Evolutionary conservation across 2,797 vertebrate genomes (phyloP).

Genomic region (Anguilla megastoma): DNA sequence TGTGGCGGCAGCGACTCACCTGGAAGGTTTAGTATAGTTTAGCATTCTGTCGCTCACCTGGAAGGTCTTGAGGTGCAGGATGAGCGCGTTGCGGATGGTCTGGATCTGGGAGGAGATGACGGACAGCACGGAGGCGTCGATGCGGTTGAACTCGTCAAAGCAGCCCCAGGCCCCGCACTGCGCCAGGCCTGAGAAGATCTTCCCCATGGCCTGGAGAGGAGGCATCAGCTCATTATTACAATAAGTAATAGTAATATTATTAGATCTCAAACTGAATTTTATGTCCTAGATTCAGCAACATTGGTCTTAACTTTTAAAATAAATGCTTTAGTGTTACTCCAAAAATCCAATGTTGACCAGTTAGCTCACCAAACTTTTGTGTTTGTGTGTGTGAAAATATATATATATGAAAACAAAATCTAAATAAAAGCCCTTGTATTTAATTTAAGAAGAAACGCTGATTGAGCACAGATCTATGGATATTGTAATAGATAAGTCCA

Average conservation of each 20-base stretch:
- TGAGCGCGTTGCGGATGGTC: slow-evolving; percentile 90
- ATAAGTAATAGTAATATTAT: neutral
- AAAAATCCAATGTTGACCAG: neutral
- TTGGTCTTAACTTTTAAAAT: neutral
- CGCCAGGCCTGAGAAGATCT: slow-evolving; percentile 92
- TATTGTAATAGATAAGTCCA: neutral
- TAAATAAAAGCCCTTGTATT: too few species aligned
- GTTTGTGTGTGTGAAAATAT: too few species aligned
- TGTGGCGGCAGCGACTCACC: neutral
- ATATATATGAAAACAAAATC: too few species aligned
- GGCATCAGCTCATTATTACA: neutral
- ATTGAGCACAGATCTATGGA: too few species aligned
- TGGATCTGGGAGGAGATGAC: slow-evolving; percentile 98
- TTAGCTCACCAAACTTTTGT: too few species aligned
- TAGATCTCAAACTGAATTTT: neutral
- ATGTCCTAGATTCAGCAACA: neutral
- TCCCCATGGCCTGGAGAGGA: slow-evolving; percentile 84
- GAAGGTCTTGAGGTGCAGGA: slow-evolving; percentile 83
- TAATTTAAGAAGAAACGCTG: too few species aligned
- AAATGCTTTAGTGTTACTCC: too few species aligned
- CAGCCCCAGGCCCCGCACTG: slow-evolving; percentile 98
- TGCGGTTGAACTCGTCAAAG: slow-evolving; percentile 97
- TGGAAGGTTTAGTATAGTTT: too few species aligned
- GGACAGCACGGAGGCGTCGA: slow-evolving; percentile 94
- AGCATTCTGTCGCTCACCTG: slow-evolving; percentile 69